Conservation (phyloP, 2,797 vertebrate species). For the Enteromius mattozi region DNA sequence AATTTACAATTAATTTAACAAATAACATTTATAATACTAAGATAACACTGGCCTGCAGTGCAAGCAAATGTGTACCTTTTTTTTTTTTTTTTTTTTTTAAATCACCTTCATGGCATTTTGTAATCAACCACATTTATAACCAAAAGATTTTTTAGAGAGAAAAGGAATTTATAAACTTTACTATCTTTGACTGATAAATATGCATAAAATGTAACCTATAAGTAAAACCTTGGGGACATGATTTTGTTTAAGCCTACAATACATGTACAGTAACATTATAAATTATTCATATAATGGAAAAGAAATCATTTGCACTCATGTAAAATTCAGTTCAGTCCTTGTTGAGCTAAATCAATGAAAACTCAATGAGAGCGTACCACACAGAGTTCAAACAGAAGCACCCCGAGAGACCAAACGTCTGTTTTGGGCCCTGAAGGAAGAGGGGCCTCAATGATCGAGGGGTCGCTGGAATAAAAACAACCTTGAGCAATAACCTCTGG, state of each 20-base stretch:
- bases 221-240: not conserved
- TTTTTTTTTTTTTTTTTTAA: no score
- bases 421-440: slow-evolving; percentile 92
- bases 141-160: not conserved
- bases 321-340: not conserved
- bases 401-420: slow-evolving; percentile 94
- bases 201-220: no score
- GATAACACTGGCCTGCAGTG: no score
- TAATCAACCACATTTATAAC: not conserved
- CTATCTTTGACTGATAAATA: not conserved
- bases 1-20: no score
- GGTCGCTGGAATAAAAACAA: slow-evolving; percentile 83
- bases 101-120: not conserved
- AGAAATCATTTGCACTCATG: not conserved
- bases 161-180: not conserved
- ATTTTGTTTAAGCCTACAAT: not conserved
- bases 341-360: not conserved
- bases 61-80: no score
- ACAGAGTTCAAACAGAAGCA: slow-evolving; percentile 94
- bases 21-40: no score
- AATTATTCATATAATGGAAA: not conserved
- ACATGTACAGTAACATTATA: not conserved
- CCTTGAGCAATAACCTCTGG: slow-evolving; percentile 96
- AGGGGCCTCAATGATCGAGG: slow-evolving; percentile 80
- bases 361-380: slow-evolving; percentile 79